These are phyloP conservation scores for Cyprinus carpio DNA, from an alignment of 2,113 vertebrate genomes.

Conservation along the genomic window DNA sequence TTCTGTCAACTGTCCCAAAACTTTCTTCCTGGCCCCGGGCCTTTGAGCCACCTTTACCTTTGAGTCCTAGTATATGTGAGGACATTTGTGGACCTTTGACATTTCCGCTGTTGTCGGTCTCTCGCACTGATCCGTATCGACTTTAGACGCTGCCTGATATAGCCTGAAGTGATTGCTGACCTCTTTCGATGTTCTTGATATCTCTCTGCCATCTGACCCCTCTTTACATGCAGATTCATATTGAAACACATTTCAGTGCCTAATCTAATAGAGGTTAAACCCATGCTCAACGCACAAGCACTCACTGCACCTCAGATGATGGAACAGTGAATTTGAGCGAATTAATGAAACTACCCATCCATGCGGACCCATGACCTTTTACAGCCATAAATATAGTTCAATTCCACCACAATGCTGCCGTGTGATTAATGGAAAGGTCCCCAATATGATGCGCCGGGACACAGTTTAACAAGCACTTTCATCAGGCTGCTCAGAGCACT, in stretches of 20 bases:
- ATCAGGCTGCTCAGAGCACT: constrained; percentile 59
- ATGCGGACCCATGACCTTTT: constrained; percentile 68
- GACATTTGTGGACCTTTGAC: constrained; percentile 5
- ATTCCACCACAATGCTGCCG: constrained; percentile 46
- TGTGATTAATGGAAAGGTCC: constrained; percentile 70
- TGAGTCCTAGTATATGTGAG: background rate
- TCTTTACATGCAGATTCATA: constrained; percentile 27
- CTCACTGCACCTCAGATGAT: constrained; percentile 14
- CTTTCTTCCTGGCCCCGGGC: background rate
- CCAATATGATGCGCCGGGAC: constrained; percentile 63
- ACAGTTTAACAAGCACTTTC: constrained; percentile 59
- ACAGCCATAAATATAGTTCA: constrained; percentile 60
- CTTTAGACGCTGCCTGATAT: background rate
- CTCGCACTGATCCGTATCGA: constrained; percentile 7
- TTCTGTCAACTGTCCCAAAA: background rate
- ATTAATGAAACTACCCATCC: constrained; percentile 64
- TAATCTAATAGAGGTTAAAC: constrained; percentile 4
- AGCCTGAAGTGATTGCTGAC: constrained; percentile 4
- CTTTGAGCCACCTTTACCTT: background rate
- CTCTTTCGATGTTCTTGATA: constrained; percentile 1
- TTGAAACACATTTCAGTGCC: background rate
- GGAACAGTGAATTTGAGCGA: constrained; percentile 52
- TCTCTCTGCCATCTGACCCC: background rate
- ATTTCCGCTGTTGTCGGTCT: background rate
- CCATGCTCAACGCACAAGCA: background rate